phyloP scores from a whole-genome alignment of 2,888 invertebrate species.

The Barypeithes pellucidus region DNA sequence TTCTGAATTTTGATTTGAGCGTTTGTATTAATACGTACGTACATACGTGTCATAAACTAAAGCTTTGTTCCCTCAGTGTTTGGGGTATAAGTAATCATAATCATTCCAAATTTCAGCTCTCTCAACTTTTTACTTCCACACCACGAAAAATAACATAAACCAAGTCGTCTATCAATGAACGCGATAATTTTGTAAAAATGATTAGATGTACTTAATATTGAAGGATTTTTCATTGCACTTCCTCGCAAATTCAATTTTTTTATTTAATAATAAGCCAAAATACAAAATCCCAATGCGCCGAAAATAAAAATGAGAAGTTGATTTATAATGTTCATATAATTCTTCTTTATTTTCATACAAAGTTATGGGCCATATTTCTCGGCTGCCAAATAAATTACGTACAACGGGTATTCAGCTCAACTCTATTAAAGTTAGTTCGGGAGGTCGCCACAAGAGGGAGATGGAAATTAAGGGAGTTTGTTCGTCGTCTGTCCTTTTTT shows the following conservation, averaged over 20 bases:
- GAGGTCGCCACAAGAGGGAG: slow-evolving; percentile 67
- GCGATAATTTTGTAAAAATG: too few species aligned
- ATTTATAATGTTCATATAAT: slow-evolving; percentile 72
- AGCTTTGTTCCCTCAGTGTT: too few species aligned
- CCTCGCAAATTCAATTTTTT: slow-evolving; percentile 42
- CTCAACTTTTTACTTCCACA: too few species aligned
- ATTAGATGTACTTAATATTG: too few species aligned
- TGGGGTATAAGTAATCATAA: too few species aligned
- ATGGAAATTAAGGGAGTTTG: slow-evolving; percentile 45
- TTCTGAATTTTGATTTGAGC: too few species aligned
- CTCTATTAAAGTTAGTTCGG: slow-evolving; percentile 71
- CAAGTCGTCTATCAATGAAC: too few species aligned
- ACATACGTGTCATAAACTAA: too few species aligned
- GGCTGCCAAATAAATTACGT: slow-evolving; percentile 72
- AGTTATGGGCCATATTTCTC: slow-evolving; percentile 72
- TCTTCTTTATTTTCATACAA: slow-evolving; percentile 72
- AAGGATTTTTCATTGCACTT: neutral
- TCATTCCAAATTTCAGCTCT: too few species aligned
- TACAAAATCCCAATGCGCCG: slow-evolving; percentile 66
- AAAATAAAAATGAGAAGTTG: slow-evolving; percentile 70
- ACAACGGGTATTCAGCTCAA: slow-evolving; percentile 70
- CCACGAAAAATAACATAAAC: too few species aligned
- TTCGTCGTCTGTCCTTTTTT: slow-evolving; percentile 21
- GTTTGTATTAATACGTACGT: too few species aligned
- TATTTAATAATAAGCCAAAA: slow-evolving; percentile 66